A percentile compares a stretch with the other conserved stretches of the same genome.
These are phyloP conservation scores for Odobenus rosmarus DNA, from an alignment of 2,113 vertebrate genomes.

Conservation along the genomic window DNA sequence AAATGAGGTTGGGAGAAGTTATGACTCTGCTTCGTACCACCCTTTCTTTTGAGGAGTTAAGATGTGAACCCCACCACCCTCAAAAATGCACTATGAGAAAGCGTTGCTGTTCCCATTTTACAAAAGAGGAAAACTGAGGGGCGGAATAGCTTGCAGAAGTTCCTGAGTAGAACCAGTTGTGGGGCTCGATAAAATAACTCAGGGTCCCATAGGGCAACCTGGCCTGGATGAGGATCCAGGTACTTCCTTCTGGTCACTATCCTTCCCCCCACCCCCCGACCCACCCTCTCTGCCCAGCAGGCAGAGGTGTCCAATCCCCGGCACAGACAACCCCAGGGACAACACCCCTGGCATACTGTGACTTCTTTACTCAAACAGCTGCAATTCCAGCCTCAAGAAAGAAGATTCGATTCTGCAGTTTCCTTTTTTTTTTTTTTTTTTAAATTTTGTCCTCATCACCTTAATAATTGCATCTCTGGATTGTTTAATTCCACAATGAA, in stretches of 20 bases:
- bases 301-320: neutral
- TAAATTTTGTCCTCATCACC: neutral
- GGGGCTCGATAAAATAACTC: neutral
- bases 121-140: neutral
- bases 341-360: neutral
- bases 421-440: rapidly evolving
- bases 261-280: neutral
- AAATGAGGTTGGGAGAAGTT: neutral
- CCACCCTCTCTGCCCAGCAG: neutral
- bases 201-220: neutral
- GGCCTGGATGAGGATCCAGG: neutral
- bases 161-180: neutral
- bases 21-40: neutral
- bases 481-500: slow-evolving; percentile 62
- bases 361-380: neutral
- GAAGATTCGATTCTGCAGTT: neutral
- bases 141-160: neutral
- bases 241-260: neutral
- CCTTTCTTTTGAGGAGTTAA: neutral
- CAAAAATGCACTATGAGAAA: neutral
- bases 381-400: neutral
- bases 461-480: neutral
- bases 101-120: neutral
- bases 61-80: neutral
- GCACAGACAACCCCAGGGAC: neutral